Conservation (phyloP, 2,113 vertebrate species). For the Zosterops borbonicus region DNA sequence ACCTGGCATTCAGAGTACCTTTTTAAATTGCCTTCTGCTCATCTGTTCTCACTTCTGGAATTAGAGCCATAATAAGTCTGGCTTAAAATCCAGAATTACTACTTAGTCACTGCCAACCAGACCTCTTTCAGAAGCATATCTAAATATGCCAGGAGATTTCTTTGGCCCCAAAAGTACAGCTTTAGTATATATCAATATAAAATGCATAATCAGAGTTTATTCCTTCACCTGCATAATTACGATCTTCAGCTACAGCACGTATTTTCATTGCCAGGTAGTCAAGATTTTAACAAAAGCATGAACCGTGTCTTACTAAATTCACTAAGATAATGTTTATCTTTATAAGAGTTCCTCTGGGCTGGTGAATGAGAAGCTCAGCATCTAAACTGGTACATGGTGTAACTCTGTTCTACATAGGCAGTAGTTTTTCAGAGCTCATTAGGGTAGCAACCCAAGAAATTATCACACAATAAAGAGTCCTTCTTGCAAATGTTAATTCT, state of each 20-base stretch:
- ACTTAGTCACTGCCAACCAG: background rate
- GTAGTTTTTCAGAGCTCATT: background rate
- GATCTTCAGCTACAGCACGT: background rate
- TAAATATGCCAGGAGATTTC: background rate
- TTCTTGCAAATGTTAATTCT: background rate
- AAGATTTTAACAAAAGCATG: background rate
- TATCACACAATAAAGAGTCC: background rate
- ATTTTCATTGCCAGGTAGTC: conserved; percentile 73
- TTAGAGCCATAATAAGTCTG: background rate
- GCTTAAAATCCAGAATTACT: background rate
- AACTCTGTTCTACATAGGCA: background rate
- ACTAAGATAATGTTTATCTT: background rate
- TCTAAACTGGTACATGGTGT: background rate
- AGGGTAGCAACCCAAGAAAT: background rate
- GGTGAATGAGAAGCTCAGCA: background rate
- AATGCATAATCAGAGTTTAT: background rate
- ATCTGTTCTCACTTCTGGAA: background rate
- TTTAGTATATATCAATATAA: background rate
- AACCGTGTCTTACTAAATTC: background rate
- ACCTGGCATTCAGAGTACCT: background rate
- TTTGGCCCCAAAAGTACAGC: background rate
- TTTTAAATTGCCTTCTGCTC: background rate
- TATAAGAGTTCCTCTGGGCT: background rate
- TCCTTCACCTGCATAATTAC: background rate
- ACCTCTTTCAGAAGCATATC: background rate